Evolutionary conservation across 2,113 vertebrate species (phyloP).

Genomic region (Sciurus niger): DNA sequence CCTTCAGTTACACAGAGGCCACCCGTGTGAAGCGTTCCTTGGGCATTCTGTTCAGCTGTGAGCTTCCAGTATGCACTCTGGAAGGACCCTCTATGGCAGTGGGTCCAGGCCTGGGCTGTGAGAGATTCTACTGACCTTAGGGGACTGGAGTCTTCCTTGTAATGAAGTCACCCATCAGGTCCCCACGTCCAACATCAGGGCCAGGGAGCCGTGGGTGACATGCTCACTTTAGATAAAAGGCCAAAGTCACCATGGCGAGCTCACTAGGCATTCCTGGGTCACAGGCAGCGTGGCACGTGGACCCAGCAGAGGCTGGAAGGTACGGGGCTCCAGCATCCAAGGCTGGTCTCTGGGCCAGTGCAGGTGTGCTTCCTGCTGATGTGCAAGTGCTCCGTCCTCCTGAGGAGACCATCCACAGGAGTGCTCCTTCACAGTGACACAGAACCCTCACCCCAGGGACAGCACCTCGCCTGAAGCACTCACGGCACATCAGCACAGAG

Average conservation of each 20-base stretch:
- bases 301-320: no score
- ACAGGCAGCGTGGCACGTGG: no score
- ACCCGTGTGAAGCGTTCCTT: neutral
- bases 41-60: neutral
- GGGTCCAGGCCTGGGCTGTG: neutral
- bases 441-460: neutral
- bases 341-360: neutral
- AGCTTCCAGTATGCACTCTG: rapidly evolving
- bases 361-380: no score
- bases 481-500: rapidly evolving
- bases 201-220: no score
- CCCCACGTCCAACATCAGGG: rapidly evolving
- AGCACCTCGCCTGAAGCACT: neutral
- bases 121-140: neutral
- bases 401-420: neutral
- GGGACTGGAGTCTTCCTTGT: rapidly evolving
- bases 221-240: neutral
- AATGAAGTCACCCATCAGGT: no score
- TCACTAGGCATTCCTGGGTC: no score
- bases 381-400: no score
- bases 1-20: neutral
- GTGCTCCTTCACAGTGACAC: no score
- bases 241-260: no score
- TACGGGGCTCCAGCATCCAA: rapidly evolving
- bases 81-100: neutral